Base-by-base conservation (phyloP, 1,140 invertebrate genomes). In the Drosophila carrolli region DNA sequence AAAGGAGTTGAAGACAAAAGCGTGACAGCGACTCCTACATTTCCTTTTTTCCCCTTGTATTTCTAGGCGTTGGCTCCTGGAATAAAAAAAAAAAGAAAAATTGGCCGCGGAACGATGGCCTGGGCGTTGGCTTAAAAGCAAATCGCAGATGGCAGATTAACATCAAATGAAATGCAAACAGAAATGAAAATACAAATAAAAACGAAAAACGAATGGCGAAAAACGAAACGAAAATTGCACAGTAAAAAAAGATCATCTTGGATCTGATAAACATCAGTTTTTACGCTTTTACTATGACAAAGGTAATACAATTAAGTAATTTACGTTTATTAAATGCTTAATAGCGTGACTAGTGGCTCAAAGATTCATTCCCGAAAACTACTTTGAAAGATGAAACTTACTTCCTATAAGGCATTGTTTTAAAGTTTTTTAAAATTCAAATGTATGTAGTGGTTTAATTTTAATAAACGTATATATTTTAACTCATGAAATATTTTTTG, bases 111-210 rank as follows among this genome's bases (percentile, higher is more conserved):
- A 27, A 56, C 46, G 51, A 65, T 37, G 43, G 54, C 62, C 54
- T 57, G 73, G 73, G 72, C 75, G 63, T 77, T 77, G 73, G 62
- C 75, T 59, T 51, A 41, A 48, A 75, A 57, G 75, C 78, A 86
- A 86, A 86, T 86, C 83, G 70, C 53, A 75, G 78, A 86, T 86
- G 71, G 56, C 67, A 79, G 83, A 86, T 86, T 79, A 86, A 56
- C 83, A 86, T 86, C 79, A 81, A 72, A 74, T 35, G n/a, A 66
- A 73, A 76, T 40, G 55, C 53, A 72, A 76, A 77, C 61, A 59
- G 54, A 68, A 73, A 74, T 63, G 73, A 50, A 50, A 50, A 50
- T 14, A 7, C n/a, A 37, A 16, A 51, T 51, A 37, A 53, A 16
- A 53, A 53, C 29, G 48, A 11, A 32, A 57, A 66, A 58, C 19